Evolutionary conservation across 1,140 invertebrate species (phyloP).

Genomic region (Centruroides vittatus): DNA sequence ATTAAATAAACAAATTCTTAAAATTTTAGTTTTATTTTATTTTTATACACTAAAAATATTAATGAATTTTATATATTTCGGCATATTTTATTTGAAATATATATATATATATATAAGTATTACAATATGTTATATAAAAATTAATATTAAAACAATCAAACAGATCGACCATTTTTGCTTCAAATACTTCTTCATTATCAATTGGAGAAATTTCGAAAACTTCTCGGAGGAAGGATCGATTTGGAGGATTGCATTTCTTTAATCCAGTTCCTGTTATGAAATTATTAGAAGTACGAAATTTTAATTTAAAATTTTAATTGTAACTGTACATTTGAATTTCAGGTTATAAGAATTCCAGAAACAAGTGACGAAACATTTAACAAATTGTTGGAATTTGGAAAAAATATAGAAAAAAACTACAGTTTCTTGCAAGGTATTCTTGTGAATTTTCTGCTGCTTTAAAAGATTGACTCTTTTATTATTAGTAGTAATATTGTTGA

Average conservation of each 20-base stretch:
- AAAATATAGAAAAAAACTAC: slow-evolving; percentile 60
- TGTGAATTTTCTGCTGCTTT: too few species aligned
- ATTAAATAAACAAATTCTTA: too few species aligned
- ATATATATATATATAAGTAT: too few species aligned
- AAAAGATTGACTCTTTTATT: too few species aligned
- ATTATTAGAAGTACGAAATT: slow-evolving; percentile 47
- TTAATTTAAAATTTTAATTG: neutral
- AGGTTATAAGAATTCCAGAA: slow-evolving; percentile 46
- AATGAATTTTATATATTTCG: too few species aligned
- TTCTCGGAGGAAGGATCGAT: slow-evolving; percentile 38
- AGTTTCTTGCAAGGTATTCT: slow-evolving; percentile 47
- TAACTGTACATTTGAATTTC: slow-evolving; percentile 1
- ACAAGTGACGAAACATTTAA: slow-evolving; percentile 61
- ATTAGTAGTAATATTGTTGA: too few species aligned
- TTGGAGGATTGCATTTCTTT: slow-evolving; percentile 80
- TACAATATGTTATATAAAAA: too few species aligned
- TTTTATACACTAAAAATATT: too few species aligned
- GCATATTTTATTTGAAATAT: too few species aligned
- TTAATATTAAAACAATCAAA: slow-evolving; percentile 33
- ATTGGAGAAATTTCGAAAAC: slow-evolving; percentile 59
- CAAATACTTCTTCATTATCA: slow-evolving; percentile 76
- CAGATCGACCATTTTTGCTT: slow-evolving; percentile 55
- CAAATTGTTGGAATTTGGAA: slow-evolving; percentile 55
- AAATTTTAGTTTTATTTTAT: too few species aligned
- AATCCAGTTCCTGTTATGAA: slow-evolving; percentile 88